Conservation (phyloP, 53 echinoderm and acorn worm species). For the Temnopleurus reevesii region DNA sequence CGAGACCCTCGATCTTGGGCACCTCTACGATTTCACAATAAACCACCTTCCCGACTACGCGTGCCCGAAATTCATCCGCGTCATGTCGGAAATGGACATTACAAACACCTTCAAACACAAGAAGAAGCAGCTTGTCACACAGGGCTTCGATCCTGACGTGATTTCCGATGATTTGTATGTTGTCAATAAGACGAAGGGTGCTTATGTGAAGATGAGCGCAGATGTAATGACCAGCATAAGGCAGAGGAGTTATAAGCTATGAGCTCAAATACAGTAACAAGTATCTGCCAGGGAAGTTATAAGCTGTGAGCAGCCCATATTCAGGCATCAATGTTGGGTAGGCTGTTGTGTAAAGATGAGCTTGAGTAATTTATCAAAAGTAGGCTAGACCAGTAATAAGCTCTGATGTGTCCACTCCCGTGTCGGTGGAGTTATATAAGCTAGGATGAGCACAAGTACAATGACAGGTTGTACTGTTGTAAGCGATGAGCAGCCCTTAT, state of each 20-base stretch:
- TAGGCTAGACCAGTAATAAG: not conserved
- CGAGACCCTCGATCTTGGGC: conserved; percentile 45
- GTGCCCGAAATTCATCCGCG: conserved; percentile 77
- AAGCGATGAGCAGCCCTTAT: too few species aligned
- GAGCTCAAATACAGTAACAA: conserved; percentile 2
- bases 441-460: too few species aligned
- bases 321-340: not conserved
- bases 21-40: conserved; percentile 63
- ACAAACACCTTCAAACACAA: conserved; percentile 83
- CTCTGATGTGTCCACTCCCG: not conserved
- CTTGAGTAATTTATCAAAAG: not conserved
- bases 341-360: not conserved
- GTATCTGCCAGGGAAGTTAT: conserved; percentile 42
- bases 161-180: conserved; percentile 61
- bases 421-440: not conserved
- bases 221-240: conserved; percentile 40
- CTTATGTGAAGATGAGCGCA: conserved; percentile 57
- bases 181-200: conserved; percentile 49
- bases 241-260: conserved; percentile 59
- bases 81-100: conserved; percentile 67
- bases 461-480: too few species aligned
- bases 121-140: conserved; percentile 65
- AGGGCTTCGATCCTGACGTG: conserved; percentile 68
- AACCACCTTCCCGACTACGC: conserved; percentile 71
- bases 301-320: conserved; percentile 61